These are phyloP conservation scores for Bembecia ichneumoniformis DNA, from an alignment of 2,888 invertebrate genomes.

Conservation along the genomic window DNA sequence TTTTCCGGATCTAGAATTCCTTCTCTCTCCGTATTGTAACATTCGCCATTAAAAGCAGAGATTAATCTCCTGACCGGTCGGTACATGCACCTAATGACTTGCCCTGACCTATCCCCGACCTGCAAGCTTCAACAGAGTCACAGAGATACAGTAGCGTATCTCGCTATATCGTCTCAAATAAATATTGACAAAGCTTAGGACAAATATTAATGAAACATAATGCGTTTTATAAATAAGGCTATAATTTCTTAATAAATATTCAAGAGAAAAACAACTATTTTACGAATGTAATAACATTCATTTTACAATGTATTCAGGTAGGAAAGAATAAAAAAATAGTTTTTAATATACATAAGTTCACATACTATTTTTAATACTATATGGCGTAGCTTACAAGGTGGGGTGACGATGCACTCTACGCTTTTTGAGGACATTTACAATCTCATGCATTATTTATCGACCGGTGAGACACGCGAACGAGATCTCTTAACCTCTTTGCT, in stretches of 20 bases:
- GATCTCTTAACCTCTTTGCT: background rate
- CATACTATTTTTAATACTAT: no score
- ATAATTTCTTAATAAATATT: no score
- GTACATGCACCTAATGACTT: background rate
- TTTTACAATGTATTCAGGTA: no score
- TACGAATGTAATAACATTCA: no score
- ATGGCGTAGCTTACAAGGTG: background rate
- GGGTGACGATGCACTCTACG: background rate
- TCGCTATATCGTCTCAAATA: background rate
- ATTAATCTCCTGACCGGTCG: background rate
- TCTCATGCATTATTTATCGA: background rate
- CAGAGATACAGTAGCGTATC: background rate
- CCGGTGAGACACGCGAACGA: background rate
- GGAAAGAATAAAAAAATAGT: no score
- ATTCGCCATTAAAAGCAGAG: background rate
- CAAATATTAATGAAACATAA: no score
- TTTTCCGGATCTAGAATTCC: background rate
- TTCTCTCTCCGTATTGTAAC: background rate
- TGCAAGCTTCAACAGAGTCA: background rate
- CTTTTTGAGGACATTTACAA: background rate
- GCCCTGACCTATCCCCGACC: background rate
- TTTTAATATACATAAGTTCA: no score
- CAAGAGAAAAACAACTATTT: no score
- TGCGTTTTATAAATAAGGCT: no score
- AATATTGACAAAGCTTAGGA: no score